A percentile compares a stretch with the other conserved stretches of the same genome.
These are phyloP conservation scores for Meloidogyne exigua DNA, from an alignment of 1,140 invertebrate species.

Conservation along the genomic window DNA sequence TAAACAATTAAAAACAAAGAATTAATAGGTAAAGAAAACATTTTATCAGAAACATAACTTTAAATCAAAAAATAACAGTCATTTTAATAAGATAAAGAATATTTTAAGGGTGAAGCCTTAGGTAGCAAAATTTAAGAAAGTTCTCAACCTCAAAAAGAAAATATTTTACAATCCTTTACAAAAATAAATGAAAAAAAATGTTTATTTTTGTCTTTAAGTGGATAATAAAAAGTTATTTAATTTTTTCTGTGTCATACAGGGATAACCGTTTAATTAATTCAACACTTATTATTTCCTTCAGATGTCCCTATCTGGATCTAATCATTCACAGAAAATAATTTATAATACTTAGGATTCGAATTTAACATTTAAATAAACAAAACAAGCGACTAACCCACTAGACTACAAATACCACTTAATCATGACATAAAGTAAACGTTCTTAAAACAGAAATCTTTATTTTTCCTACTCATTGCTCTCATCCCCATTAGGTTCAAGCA, in stretches of 20 bases:
- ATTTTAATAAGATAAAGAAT: too few species aligned
- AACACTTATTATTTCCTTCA: background rate
- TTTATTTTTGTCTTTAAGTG: background rate
- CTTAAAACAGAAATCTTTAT: background rate
- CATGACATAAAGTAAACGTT: background rate
- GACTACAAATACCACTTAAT: background rate
- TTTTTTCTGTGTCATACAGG: background rate
- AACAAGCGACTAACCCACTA: background rate
- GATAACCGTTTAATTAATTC: background rate
- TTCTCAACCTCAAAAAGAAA: background rate
- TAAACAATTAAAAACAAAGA: too few species aligned
- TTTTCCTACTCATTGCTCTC: slow-evolving; percentile 3
- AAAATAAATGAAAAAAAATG: background rate
- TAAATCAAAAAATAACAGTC: too few species aligned
- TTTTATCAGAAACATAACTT: too few species aligned
- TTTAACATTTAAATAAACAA: background rate
- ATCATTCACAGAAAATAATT: slow-evolving; percentile 2
- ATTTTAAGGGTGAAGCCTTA: background rate
- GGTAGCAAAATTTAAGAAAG: background rate
- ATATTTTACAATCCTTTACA: background rate
- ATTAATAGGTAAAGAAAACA: too few species aligned
- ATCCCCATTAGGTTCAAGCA: slow-evolving; percentile 12
- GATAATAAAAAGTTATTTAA: background rate
- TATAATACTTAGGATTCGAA: background rate
- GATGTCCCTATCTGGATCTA: background rate